Evolutionary conservation across 1,140 invertebrate species (phyloP).

Genomic region (Drosophila rhopaloa): DNA sequence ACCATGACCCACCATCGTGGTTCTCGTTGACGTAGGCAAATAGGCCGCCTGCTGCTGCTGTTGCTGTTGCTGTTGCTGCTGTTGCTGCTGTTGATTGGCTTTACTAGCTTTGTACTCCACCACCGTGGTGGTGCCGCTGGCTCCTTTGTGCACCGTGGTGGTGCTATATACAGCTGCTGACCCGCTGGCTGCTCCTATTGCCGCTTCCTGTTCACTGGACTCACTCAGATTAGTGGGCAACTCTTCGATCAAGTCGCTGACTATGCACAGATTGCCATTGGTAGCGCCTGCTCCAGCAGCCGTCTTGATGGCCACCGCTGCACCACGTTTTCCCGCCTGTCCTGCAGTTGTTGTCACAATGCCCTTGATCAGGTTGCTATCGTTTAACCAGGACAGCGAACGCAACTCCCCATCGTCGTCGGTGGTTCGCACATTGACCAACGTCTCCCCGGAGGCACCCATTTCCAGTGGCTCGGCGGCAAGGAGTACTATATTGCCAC

Average conservation of each 20-base stretch:
- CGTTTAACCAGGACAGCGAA: slow-evolving; percentile 95
- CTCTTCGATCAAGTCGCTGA: slow-evolving; percentile 74
- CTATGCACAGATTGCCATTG: slow-evolving; percentile 56
- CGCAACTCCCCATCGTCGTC: slow-evolving; percentile 93
- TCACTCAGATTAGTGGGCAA: slow-evolving; percentile 39
- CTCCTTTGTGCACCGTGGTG: slow-evolving; percentile 81
- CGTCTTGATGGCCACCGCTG: slow-evolving; percentile 40
- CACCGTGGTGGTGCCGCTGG: slow-evolving; percentile 82
- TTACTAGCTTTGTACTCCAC: slow-evolving; percentile 80
- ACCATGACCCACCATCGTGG: slow-evolving; percentile 23
- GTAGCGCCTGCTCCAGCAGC: neutral
- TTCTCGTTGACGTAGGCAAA: slow-evolving; percentile 18
- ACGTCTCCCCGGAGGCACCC: slow-evolving; percentile 29
- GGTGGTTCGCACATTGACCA: slow-evolving; percentile 38
- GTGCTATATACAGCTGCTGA: slow-evolving; percentile 59
- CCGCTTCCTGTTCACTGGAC: slow-evolving; percentile 16
- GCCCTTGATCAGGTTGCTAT: slow-evolving; percentile 95
- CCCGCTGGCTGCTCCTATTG: neutral
- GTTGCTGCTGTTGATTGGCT: slow-evolving; percentile 17
- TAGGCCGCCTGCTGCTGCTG: neutral
- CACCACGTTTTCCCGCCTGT: slow-evolving; percentile 15
- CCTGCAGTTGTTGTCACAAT: slow-evolving; percentile 63
- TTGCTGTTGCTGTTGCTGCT: neutral
- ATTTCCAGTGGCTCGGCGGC: slow-evolving; percentile 76
- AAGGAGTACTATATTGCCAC: slow-evolving; percentile 80